Base-by-base conservation (phyloP, 2,113 vertebrate genomes). In the Callopanchax toddi region DNA sequence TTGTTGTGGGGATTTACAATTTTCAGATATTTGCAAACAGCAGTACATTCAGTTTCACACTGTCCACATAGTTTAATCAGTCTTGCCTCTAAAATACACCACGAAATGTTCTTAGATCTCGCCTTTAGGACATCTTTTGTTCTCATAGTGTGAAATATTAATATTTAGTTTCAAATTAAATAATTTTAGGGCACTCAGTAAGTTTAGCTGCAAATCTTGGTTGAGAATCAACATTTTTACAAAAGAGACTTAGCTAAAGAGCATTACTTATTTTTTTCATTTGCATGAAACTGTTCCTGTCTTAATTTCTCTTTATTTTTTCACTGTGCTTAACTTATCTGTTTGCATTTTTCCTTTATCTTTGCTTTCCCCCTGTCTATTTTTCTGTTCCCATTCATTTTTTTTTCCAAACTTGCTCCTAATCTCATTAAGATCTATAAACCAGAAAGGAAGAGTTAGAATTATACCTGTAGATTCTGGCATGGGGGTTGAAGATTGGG, bases 381-480 rank as follows among this genome's bases (percentile, higher is more conserved):
- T 46, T 85, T 17, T 73, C 61, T 65, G 53, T 82, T 88, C 76
- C 59, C 58, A 64, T 67, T 32, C 60, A 67, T 44, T 81, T 86
- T 1, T 67, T 44, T 81, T 86, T 1, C 66, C 72, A 60, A 79
- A 44, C 74, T 2, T 67, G 43, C 34, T 55, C 46, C 18, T 25
- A 29, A 68, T 59, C 84, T 89, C 83, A 75, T 69, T 84, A 88
- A 94, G 91, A 84, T 79, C 74, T 76, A 75, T 91, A 91, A 94
- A 92, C 57, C 91, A 94, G 71, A 93, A 91, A 86, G 90, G 93
- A 90, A 95, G 88, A 88, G 92, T 96, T 89, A 94, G 92, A 76
- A 96, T 95, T 82, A 91, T 97, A 88, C 94, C 95, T 39, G 89
- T 92, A 86, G 92, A 95, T 78, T 92, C 86, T 66, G 93, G 93